These are phyloP conservation scores for Pachydiplax longipennis DNA, from an alignment of 2,888 invertebrate genomes.

Conservation along the genomic window DNA sequence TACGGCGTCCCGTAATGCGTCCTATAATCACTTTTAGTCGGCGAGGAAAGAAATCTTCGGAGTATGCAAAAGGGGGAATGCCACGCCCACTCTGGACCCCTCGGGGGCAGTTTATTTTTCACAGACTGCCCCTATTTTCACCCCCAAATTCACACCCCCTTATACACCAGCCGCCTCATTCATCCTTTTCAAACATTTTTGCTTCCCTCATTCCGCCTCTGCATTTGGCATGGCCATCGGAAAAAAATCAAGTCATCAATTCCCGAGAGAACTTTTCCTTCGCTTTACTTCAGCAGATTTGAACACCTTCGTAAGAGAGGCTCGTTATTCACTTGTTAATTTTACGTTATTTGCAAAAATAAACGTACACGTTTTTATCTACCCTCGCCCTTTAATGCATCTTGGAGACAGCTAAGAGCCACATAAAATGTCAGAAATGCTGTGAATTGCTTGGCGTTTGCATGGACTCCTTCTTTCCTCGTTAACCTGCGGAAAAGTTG, in stretches of 20 bases:
- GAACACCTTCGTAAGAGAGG: not conserved
- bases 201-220: not conserved
- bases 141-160: not conserved
- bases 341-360: not conserved
- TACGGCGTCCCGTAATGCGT: not conserved
- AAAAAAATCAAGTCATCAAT: not conserved
- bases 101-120: constrained; percentile 10
- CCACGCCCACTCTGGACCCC: constrained; percentile 7
- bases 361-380: not conserved
- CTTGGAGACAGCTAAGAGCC: not conserved
- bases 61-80: not conserved
- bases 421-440: not conserved
- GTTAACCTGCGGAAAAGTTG: not conserved
- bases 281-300: not conserved
- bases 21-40: constrained; percentile 25
- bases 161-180: not conserved
- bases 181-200: not conserved
- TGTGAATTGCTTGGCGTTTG: not conserved
- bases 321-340: not conserved
- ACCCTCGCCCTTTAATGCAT: not conserved
- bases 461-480: not conserved
- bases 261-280: not conserved
- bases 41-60: not conserved
- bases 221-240: not conserved
- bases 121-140: not conserved